A percentile compares a stretch with the other conserved stretches of the same genome.
These are phyloP conservation scores for Meteorus sp. DNA, from an alignment of 1,140 invertebrate genomes.

Conservation along the genomic window DNA sequence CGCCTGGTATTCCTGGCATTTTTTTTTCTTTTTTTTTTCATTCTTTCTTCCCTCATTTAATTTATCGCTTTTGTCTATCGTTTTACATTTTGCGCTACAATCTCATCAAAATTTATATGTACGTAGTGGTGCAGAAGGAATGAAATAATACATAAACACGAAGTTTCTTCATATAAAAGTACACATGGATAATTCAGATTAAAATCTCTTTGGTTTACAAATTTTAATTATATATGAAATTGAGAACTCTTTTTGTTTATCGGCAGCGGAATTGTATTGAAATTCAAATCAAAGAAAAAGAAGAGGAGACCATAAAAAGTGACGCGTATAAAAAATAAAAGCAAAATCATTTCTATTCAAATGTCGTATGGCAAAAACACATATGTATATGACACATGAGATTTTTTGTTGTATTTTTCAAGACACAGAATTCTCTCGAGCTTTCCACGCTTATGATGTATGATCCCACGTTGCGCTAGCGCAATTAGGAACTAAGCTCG, in stretches of 20 bases:
- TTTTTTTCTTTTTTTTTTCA: constrained; percentile 17
- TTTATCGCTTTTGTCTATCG: constrained; percentile 21
- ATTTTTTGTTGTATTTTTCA: not conserved
- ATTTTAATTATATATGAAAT: constrained; percentile 7
- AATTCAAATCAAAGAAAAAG: too few species aligned
- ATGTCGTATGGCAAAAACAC: too few species aligned
- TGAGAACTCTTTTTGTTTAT: not conserved
- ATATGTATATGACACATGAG: not conserved
- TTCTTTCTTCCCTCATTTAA: constrained; percentile 15
- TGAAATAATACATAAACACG: too few species aligned
- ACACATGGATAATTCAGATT: not conserved
- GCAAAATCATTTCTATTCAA: too few species aligned
- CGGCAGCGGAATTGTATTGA: not conserved
- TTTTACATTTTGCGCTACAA: constrained; percentile 21
- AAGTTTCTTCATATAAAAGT: too few species aligned
- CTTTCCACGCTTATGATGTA: constrained; percentile 24
- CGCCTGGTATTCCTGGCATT: constrained; percentile 17
- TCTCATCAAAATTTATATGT: constrained; percentile 19
- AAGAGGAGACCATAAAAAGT: too few species aligned
- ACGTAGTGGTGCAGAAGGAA: not conserved
- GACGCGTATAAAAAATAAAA: too few species aligned
- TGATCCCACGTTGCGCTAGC: constrained; percentile 26
- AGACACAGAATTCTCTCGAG: not conserved
- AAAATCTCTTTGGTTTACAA: constrained; percentile 8
- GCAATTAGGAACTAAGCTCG: constrained; percentile 44